Conservation (phyloP, 2,888 invertebrate species). For the Seladonia tumulorum region DNA sequence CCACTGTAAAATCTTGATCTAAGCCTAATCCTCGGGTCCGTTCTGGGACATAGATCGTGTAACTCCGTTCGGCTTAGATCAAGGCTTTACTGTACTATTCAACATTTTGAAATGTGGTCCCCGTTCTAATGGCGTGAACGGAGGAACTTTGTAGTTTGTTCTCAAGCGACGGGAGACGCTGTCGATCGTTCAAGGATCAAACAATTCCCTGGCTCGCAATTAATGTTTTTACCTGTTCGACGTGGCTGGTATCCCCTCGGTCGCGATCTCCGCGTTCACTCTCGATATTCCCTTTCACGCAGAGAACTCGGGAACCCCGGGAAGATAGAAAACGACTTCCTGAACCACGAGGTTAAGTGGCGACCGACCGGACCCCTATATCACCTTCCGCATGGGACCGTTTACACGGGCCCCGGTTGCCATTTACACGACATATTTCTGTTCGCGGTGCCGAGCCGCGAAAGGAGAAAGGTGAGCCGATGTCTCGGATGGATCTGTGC, state of each 20-base stretch:
- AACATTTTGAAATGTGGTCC: background rate
- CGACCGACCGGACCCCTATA: constrained; percentile 48
- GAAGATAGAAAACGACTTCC: constrained; percentile 53
- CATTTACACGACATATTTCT: constrained; percentile 55
- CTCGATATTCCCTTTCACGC: constrained; percentile 59
- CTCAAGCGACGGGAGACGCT: too few relatives aligned
- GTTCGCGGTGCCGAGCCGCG: constrained; percentile 14
- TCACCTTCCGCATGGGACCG: constrained; percentile 49
- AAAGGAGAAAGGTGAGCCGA: constrained; percentile 54
- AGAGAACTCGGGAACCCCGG: background rate
- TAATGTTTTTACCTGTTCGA: constrained; percentile 41
- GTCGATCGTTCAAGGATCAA: background rate
- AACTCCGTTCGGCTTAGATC: too few relatives aligned
- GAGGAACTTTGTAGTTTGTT: too few relatives aligned
- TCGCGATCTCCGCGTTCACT: constrained; percentile 46
- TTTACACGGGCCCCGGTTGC: constrained; percentile 45
- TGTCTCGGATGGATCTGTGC: constrained; percentile 21
- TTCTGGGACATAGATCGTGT: too few relatives aligned
- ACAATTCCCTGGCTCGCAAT: constrained; percentile 17
- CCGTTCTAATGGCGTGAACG: too few relatives aligned
- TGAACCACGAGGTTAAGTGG: constrained; percentile 54
- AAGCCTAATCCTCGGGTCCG: too few relatives aligned
- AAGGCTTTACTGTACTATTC: background rate
- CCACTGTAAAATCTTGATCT: too few relatives aligned
- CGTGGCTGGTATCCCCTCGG: constrained; percentile 38